phyloP scores from a whole-genome alignment of 2,113 vertebrate genomes.

The Malurus elegans region DNA sequence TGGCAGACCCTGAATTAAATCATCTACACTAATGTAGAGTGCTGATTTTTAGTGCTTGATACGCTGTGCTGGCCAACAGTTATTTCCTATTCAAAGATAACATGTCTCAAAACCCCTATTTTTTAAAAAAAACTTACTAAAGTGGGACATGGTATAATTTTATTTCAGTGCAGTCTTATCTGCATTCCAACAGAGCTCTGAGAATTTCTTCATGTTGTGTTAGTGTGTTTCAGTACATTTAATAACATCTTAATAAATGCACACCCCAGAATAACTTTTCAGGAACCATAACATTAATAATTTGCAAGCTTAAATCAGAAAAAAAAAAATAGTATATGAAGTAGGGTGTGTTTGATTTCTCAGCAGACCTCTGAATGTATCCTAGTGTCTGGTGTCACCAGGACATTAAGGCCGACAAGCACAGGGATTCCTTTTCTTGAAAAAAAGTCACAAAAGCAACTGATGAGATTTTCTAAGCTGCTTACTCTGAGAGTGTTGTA shows the following conservation, averaged over 20 bases:
- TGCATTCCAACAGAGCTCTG: slow-evolving; percentile 7
- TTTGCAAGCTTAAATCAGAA: background rate
- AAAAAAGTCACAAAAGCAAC: background rate
- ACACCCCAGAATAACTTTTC: slow-evolving; percentile 20
- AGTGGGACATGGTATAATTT: slow-evolving; percentile 30
- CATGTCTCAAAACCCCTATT: background rate
- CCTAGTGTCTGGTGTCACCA: background rate
- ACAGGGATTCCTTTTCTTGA: background rate
- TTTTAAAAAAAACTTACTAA: background rate
- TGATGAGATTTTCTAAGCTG: background rate
- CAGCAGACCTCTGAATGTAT: background rate
- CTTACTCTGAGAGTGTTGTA: background rate
- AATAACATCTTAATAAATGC: slow-evolving; percentile 14
- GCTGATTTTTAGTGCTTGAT: background rate
- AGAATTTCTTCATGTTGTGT: slow-evolving; percentile 36
- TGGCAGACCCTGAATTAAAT: background rate
- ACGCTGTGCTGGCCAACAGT: background rate
- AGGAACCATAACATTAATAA: slow-evolving; percentile 12
- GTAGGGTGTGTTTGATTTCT: background rate
- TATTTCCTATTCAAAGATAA: background rate
- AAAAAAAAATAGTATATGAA: background rate
- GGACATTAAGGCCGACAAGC: background rate
- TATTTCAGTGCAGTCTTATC: slow-evolving; percentile 35
- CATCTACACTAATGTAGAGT: background rate
- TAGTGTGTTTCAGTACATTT: slow-evolving; percentile 34